Base-by-base conservation (phyloP, 2,888 invertebrate genomes). In the Dolichomitus sp. region DNA sequence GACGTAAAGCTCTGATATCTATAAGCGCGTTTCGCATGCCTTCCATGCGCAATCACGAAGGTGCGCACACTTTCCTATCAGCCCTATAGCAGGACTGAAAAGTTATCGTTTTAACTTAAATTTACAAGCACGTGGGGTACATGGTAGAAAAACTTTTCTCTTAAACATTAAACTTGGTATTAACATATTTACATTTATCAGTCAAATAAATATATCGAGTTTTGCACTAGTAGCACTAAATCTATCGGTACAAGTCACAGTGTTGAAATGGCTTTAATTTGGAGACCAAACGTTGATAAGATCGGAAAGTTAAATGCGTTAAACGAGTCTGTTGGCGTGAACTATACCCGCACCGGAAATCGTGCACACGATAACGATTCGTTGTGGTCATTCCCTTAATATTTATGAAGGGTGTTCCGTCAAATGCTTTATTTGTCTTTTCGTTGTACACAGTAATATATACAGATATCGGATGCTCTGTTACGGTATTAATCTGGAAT, bases 181-280 rank as follows among this genome's bases (percentile, higher is more conserved):
- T 80, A 89, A 90, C 89, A 89, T 90, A 91, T 91, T 88, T 91
- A 91, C 91, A 91, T 23, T 84, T 80, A 88, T 91, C 91, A 91
- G 91, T 91, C 90, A 90, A 91, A 91, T 91, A 90, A 91, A 90
- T 91, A 91, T 84, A 83, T 82, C 73, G 57, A 81, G 78, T 75
- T 72, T 59, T 78, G 11, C 59, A 42, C 70, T 75, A 74, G 54
- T 76, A 84, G 80, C 27, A 65, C 23, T 52, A 50, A 33, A 65
- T 52, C 30, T 52, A 52, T 66, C 37, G 52, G 14, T 11, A 54
- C 61, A 48, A 57, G 59, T 68, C 37, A 33, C 45, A 37, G 17
- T 17, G 23, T 59, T 57, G 48, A 59, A 59, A 70, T 52, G 74
- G 72, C 75, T 73, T 63, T 42, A 66, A 69, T 75, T 73, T 81